Base-by-base conservation (phyloP, 2,888 invertebrate genomes). In the Coenonympha arcania region DNA sequence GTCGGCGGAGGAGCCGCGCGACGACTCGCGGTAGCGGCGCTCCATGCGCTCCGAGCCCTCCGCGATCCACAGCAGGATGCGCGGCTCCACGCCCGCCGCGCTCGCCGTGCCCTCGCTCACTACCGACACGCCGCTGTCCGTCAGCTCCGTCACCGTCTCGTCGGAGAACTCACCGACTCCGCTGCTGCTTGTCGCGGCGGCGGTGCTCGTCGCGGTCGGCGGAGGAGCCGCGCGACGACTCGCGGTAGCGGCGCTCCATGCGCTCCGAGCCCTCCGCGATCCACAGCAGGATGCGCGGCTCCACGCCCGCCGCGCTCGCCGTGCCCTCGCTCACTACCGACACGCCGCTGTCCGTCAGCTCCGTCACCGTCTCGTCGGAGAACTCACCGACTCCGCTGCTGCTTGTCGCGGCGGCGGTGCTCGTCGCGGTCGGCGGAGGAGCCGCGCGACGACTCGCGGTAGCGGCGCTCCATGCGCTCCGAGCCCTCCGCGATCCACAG, bases 311-410 rank as follows among this genome's bases (percentile, higher is more conserved):
- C 66, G 41, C 68, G 55, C 61, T 65, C 46, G 60, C 58, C 6
- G 88, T 87, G 39, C 88, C 88, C 64, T 91, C 91, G 54, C 91
- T 91, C 47, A 92, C 90, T 40, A 92, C 92, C 50, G 92, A 92
- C 71, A n/a, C n/a, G n/a, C n/a, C n/a, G n/a, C n/a, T n/a, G n/a
- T n/a, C n/a, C n/a, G n/a, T n/a, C n/a, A n/a, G n/a, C n/a, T 92
- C 92, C 33, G 91, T 90, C 65, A 89, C 88, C 18, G 91, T 89
- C 70, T n/a, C n/a, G n/a, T n/a, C n/a, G n/a, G n/a, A n/a, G n/a
- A n/a, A n/a, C 48, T 37, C 18, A 57, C 58, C 58, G 58, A 39
- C 20, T 48, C 26, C 57, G 41, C 34, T 50, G 20, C 40, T 50
- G 47, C 30, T 52, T 52, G 30, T 55, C 55, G 5, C 67, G 54